These are phyloP conservation scores for Etheostoma nigrum DNA, from an alignment of 2,797 vertebrate genomes.

Conservation along the genomic window DNA sequence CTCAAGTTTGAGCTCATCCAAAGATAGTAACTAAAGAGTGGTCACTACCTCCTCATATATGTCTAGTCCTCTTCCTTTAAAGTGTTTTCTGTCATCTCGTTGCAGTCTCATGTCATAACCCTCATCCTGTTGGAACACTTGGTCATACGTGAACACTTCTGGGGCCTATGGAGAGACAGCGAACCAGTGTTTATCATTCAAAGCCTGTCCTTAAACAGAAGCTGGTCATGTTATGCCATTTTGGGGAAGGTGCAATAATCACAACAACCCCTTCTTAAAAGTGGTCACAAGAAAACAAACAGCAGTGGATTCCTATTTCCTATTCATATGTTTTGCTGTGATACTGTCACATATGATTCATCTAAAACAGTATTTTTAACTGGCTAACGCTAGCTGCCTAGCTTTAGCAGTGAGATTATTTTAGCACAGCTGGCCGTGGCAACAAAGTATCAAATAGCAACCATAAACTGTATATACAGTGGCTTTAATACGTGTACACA, in stretches of 20 bases:
- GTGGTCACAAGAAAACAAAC: not conserved
- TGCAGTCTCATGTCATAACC: conserved; percentile 85
- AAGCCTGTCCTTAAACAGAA: not conserved
- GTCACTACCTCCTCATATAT: conserved; percentile 86
- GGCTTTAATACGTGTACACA: too few species aligned
- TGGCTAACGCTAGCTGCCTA: too few species aligned
- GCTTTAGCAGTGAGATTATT: too few species aligned
- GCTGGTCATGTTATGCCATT: not conserved
- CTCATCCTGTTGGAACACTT: conserved; percentile 79
- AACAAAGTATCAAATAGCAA: not conserved
- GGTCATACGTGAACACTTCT: conserved; percentile 84
- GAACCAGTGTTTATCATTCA: not conserved
- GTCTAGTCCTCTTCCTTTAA: conserved; percentile 84
- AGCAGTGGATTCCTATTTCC: not conserved
- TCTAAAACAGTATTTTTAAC: too few species aligned
- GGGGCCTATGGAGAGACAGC: conserved; percentile 72
- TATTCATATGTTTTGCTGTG: too few species aligned
- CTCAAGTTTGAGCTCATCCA: not conserved
- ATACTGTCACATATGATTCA: too few species aligned
- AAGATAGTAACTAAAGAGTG: too few species aligned
- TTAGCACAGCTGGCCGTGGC: not conserved
- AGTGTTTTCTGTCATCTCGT: conserved; percentile 87
- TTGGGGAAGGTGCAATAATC: not conserved
- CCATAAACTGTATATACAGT: too few species aligned
- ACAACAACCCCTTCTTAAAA: not conserved